Evolutionary conservation across 2,888 invertebrate genomes (phyloP).

Genomic region (Ectobius pallidus): DNA sequence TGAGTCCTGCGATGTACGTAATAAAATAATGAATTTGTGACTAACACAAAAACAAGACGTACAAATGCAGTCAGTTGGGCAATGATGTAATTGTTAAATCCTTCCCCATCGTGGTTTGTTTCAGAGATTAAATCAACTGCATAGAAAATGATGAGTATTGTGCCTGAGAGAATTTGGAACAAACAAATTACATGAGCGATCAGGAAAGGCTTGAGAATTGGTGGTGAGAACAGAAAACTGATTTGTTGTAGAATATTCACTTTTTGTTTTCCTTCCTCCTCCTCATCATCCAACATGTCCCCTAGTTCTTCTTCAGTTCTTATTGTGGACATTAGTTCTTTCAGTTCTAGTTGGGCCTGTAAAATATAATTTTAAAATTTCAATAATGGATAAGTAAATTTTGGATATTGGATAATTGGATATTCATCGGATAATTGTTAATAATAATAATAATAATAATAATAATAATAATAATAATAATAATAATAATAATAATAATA

Average conservation of each 20-base stretch:
- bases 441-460: too few species aligned
- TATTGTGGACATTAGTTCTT: conserved; percentile 58
- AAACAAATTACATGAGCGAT: conserved; percentile 76
- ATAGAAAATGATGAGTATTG: conserved; percentile 78
- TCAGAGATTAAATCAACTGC: conserved; percentile 70
- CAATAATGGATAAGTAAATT: background rate
- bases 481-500: too few species aligned
- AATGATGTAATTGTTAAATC: conserved; percentile 58
- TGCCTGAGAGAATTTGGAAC: conserved; percentile 75
- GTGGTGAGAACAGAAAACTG: conserved; percentile 60
- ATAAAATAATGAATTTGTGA: conserved; percentile 69
- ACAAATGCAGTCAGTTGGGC: conserved; percentile 74
- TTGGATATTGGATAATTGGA: too few species aligned
- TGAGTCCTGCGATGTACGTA: conserved; percentile 69
- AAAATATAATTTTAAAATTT: conserved; percentile 22
- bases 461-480: too few species aligned
- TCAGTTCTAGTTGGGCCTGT: conserved; percentile 67
- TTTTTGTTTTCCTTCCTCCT: background rate
- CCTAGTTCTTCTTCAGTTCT: background rate
- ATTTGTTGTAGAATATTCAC: background rate
- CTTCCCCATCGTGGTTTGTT: conserved; percentile 22
- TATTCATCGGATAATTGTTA: too few species aligned
- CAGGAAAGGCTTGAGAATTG: conserved; percentile 72
- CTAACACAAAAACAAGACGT: conserved; percentile 66
- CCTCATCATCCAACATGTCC: background rate